Evolutionary conservation across 92 coral and sea anemone species (phyloP).

Genomic region (Chrysogorgia sp.): DNA sequence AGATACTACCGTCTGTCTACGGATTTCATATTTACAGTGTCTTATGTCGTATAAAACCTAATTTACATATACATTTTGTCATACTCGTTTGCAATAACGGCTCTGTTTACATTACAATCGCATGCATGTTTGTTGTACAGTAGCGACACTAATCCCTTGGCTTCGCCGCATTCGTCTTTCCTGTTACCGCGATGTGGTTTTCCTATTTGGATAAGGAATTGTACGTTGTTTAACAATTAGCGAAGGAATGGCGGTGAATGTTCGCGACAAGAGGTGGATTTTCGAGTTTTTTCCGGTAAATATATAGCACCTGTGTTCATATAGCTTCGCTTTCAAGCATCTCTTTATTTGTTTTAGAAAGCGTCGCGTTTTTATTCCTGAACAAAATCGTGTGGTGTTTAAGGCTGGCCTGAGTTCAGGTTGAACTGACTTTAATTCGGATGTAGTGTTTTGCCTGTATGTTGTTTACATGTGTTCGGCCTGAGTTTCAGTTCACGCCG

Average conservation of each 20-base stretch:
- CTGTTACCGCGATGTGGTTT: not conserved
- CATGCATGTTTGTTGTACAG: constrained; percentile 12
- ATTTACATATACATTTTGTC: constrained; percentile 20
- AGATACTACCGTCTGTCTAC: too few species aligned
- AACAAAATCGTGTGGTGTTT: not conserved
- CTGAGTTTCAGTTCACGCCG: too few species aligned
- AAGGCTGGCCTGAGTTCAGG: too few species aligned
- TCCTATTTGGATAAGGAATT: constrained; percentile 4
- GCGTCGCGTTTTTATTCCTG: not conserved
- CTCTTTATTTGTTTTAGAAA: not conserved
- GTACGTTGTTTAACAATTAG: not conserved
- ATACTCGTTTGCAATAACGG: constrained; percentile 16
- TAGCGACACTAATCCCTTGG: not conserved
- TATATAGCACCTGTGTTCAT: not conserved
- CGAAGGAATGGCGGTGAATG: constrained; percentile 68
- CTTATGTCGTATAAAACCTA: not conserved
- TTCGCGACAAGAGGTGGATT: constrained; percentile 95
- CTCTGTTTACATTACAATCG: constrained; percentile 35
- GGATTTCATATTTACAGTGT: not conserved
- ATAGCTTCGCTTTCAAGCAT: not conserved
- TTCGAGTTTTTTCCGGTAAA: constrained; percentile 99
- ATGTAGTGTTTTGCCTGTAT: too few species aligned
- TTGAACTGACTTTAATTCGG: too few species aligned
- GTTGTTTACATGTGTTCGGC: too few species aligned
- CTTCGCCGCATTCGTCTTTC: not conserved